Evolutionary conservation across 2,113 vertebrate genomes (phyloP).

Genomic region (Heliornis fulica): DNA sequence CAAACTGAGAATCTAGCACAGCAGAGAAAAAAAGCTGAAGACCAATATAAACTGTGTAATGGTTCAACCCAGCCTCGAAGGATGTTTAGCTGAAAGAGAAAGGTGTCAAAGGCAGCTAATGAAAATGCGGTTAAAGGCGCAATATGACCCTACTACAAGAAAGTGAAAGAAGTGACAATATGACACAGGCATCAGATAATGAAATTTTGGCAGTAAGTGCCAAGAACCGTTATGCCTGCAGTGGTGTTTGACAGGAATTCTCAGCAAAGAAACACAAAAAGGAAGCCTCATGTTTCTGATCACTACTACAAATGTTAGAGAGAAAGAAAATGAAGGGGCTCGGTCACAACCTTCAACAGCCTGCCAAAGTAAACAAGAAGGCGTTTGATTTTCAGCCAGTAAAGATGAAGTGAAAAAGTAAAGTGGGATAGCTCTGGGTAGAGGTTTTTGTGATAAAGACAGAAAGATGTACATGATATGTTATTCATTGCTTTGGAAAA

Average conservation of each 20-base stretch:
- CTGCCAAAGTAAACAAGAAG: constrained; percentile 48
- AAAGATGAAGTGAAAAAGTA: constrained; percentile 25
- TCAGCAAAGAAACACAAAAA: constrained; percentile 14
- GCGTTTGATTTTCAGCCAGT: constrained; percentile 29
- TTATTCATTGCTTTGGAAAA: background rate
- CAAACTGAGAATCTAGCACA: background rate
- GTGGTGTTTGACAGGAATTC: background rate
- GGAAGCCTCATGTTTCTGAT: background rate
- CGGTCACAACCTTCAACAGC: constrained; percentile 24
- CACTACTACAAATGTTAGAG: constrained; percentile 17
- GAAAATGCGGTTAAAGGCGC: constrained; percentile 3
- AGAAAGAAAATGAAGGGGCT: background rate
- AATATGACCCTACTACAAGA: background rate
- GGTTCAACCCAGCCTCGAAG: background rate
- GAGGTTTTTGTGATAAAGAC: background rate
- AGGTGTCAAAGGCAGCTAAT: constrained; percentile 31
- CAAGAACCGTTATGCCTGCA: background rate
- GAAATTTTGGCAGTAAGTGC: constrained; percentile 4
- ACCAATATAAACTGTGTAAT: background rate
- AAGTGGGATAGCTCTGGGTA: constrained; percentile 1
- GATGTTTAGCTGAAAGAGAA: constrained; percentile 10
- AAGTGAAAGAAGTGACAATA: constrained; percentile 30
- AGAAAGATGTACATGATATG: background rate
- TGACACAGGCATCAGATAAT: constrained; percentile 6
- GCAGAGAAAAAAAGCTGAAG: background rate